phyloP scores from a whole-genome alignment of 2,797 vertebrate species.

The Buphagus erythrorhynchus region DNA sequence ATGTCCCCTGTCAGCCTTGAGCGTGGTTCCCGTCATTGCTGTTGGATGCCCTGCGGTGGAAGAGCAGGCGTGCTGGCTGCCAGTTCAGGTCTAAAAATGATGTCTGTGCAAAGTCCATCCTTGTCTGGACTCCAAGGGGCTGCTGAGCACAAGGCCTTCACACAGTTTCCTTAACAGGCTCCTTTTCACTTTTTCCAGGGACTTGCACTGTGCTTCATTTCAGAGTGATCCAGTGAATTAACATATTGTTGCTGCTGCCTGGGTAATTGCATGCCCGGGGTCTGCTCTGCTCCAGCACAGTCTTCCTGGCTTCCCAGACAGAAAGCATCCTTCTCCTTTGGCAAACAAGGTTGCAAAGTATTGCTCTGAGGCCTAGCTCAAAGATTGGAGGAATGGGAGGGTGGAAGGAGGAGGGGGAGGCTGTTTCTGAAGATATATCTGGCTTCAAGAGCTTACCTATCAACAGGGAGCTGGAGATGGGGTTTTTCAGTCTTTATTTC shows the following conservation, averaged over 20 bases:
- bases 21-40: neutral
- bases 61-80: neutral
- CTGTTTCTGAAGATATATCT: neutral
- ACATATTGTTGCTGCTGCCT: slow-evolving; percentile 50
- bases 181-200: slow-evolving; percentile 61
- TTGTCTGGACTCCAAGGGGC: slow-evolving; percentile 41
- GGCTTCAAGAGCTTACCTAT: neutral
- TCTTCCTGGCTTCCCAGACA: slow-evolving; percentile 11
- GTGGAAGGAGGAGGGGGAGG: neutral
- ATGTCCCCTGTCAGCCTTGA: neutral
- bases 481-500: slow-evolving; percentile 5
- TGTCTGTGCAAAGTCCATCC: slow-evolving; percentile 30
- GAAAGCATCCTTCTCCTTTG: slow-evolving; percentile 56
- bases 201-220: slow-evolving; percentile 51
- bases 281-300: slow-evolving; percentile 10
- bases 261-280: slow-evolving; percentile 32
- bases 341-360: slow-evolving; percentile 49
- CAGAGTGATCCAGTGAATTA: slow-evolving; percentile 68
- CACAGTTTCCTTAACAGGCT: slow-evolving; percentile 55
- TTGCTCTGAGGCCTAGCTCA: neutral
- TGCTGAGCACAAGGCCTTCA: slow-evolving; percentile 44
- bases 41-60: neutral
- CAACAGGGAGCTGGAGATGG: neutral
- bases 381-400: neutral
- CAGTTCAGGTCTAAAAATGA: slow-evolving; percentile 4